phyloP scores from a whole-genome alignment of 2,888 invertebrate species.

The Spialia ferax region DNA sequence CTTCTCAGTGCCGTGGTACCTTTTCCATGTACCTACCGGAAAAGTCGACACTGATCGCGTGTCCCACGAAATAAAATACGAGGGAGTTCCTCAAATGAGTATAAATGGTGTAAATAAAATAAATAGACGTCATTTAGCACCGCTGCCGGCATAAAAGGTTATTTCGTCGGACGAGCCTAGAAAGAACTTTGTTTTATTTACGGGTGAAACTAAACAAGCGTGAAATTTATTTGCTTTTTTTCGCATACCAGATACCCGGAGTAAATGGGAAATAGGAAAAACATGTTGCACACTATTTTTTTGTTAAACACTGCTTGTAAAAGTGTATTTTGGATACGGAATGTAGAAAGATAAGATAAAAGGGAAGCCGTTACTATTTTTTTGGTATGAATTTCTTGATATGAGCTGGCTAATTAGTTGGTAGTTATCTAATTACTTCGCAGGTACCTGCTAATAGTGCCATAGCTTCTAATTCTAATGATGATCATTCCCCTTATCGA shows the following conservation, averaged over 20 bases:
- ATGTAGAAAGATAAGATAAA: too few relatives aligned
- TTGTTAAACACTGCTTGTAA: not conserved
- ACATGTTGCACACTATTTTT: not conserved
- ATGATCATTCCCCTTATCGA: too few relatives aligned
- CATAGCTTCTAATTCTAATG: too few relatives aligned
- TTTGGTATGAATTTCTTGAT: too few relatives aligned
- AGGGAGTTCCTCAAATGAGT: conserved; percentile 39
- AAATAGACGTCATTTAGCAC: conserved; percentile 45
- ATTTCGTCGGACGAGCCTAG: conserved; percentile 25
- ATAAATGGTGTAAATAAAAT: conserved; percentile 46
- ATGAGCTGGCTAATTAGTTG: too few relatives aligned
- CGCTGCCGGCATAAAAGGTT: conserved; percentile 32
- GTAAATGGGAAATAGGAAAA: not conserved
- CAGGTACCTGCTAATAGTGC: too few relatives aligned
- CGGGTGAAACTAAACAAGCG: conserved; percentile 8
- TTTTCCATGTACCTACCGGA: conserved; percentile 1
- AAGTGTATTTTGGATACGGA: too few relatives aligned
- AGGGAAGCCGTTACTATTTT: too few relatives aligned
- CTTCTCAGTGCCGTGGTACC: too few relatives aligned
- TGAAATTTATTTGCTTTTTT: conserved; percentile 31
- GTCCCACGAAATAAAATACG: conserved; percentile 24
- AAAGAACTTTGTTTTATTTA: conserved; percentile 24
- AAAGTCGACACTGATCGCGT: conserved; percentile 22
- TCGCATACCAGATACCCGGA: not conserved
- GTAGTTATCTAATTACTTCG: too few relatives aligned